These are phyloP conservation scores for Characodon lateralis DNA, from an alignment of 2,797 vertebrate species.

Conservation along the genomic window DNA sequence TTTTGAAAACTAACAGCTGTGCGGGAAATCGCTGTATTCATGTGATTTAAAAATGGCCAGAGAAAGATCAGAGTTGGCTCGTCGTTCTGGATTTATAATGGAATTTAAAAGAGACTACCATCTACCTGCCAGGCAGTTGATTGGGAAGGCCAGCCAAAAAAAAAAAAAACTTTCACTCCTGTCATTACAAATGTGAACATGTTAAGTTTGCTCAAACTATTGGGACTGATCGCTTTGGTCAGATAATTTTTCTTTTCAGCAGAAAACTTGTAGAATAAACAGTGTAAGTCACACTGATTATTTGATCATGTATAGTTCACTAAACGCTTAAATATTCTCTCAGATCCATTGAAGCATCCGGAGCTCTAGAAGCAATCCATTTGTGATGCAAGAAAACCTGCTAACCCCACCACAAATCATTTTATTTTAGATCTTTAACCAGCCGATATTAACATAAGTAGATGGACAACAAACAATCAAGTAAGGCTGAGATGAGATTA, in stretches of 20 bases:
- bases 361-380: neutral
- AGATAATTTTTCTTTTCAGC: neutral
- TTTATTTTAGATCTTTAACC: constrained; percentile 4
- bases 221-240: neutral
- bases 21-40: neutral
- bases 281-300: neutral
- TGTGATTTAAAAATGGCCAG: too few relatives aligned
- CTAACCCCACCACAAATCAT: neutral
- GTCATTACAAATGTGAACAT: neutral
- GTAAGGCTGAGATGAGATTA: constrained; percentile 68
- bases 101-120: neutral
- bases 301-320: neutral
- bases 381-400: neutral
- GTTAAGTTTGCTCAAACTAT: neutral
- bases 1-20: neutral
- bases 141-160: neutral
- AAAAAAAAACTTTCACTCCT: neutral
- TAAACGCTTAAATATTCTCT: neutral
- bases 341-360: neutral
- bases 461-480: constrained; percentile 10
- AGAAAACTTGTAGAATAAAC: neutral
- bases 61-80: too few relatives aligned
- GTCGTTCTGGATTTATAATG: neutral
- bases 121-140: neutral
- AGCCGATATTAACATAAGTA: neutral